Evolutionary conservation across 1,140 invertebrate species (phyloP).

Genomic region (Samia ricini): DNA sequence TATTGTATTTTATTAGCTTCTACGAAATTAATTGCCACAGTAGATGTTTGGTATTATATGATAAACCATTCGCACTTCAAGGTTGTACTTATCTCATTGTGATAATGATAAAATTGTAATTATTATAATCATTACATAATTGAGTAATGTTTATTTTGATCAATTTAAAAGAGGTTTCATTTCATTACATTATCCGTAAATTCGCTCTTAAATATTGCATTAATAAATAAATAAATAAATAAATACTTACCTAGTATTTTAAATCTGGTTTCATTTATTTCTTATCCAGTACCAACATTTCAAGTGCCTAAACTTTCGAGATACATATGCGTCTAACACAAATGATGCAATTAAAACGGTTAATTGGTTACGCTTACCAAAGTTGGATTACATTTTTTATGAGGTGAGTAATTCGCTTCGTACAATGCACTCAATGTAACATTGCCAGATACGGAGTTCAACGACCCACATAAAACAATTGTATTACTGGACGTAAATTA

Average conservation of each 20-base stretch:
- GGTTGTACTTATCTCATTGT: slow-evolving; percentile 30
- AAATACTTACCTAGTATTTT: too few species aligned
- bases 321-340: background rate
- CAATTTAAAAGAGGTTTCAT: too few species aligned
- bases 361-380: background rate
- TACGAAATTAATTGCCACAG: slow-evolving; percentile 33
- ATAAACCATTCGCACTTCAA: slow-evolving; percentile 27
- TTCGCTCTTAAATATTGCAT: too few species aligned
- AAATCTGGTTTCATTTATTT: too few species aligned
- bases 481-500: background rate
- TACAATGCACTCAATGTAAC: background rate
- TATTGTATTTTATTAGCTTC: slow-evolving; percentile 38
- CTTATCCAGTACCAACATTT: background rate
- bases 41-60: slow-evolving; percentile 28
- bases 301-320: background rate
- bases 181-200: too few species aligned
- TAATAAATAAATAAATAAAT: too few species aligned
- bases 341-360: background rate
- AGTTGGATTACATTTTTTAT: background rate
- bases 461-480: background rate
- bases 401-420: background rate
- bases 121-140: slow-evolving; percentile 14
- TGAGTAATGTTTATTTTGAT: background rate
- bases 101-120: background rate
- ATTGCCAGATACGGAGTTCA: background rate